A percentile compares a stretch with the other conserved stretches of the same genome.
Conservation (phyloP, 1,140 invertebrate genomes). For the Bombus balteatus region DNA sequence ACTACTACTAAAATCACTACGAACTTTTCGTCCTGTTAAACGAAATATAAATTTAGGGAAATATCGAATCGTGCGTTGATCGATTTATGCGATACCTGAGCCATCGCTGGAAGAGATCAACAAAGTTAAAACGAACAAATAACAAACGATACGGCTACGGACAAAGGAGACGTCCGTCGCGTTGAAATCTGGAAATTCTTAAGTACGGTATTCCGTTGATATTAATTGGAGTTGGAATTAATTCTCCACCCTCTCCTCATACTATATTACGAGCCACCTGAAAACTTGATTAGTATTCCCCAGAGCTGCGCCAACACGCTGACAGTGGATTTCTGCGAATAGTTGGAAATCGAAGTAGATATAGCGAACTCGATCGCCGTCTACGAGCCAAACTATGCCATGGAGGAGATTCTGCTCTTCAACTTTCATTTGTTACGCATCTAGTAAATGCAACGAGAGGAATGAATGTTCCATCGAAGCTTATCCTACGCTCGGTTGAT, state of each 20-base stretch:
- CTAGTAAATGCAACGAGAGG: conserved; percentile 27
- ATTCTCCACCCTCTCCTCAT: conserved; percentile 38
- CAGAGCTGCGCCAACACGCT: conserved; percentile 58
- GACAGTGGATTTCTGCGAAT: conserved; percentile 65
- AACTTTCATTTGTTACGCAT: conserved; percentile 48
- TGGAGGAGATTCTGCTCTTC: conserved; percentile 36
- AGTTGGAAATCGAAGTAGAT: conserved; percentile 62
- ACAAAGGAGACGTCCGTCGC: conserved; percentile 28
- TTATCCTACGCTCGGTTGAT: conserved; percentile 10
- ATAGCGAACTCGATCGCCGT: conserved; percentile 40
- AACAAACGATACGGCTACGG: neutral
- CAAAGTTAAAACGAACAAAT: no score
- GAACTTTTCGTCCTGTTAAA: neutral
- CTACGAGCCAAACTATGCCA: conserved; percentile 29
- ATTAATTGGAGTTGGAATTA: conserved; percentile 75
- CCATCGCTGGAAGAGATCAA: no score
- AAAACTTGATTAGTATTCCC: conserved; percentile 71
- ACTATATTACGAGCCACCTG: conserved; percentile 61
- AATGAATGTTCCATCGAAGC: conserved; percentile 41
- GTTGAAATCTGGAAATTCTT: conserved; percentile 59
- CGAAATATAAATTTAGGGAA: neutral
- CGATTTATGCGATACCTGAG: no score
- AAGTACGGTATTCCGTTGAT: conserved; percentile 56
- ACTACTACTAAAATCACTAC: no score
- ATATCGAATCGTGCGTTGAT: neutral